These are phyloP conservation scores for Heteractis magnifica DNA, from an alignment of 92 coral and sea anemone species.

Conservation along the genomic window DNA sequence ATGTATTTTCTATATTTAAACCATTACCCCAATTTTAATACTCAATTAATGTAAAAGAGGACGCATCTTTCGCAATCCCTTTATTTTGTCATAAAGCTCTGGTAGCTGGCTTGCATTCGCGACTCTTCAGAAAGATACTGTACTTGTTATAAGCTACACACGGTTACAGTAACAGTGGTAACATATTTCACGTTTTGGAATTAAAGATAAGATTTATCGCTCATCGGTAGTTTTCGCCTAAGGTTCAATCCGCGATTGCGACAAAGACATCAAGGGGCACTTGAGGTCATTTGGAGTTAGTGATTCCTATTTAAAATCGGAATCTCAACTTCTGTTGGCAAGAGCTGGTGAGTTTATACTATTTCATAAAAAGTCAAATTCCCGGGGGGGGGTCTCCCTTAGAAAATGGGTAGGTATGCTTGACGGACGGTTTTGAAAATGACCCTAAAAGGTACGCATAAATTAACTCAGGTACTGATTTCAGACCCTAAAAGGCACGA, in stretches of 20 bases:
- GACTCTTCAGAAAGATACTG: background rate
- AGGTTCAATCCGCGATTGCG: conserved; percentile 31
- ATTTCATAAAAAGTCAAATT: background rate
- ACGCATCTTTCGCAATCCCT: background rate
- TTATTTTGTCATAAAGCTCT: background rate
- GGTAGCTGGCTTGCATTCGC: conserved; percentile 5
- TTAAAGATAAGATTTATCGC: background rate
- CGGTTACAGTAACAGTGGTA: conserved; percentile 6
- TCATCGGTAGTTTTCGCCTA: conserved; percentile 6
- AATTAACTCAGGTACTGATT: too few species aligned
- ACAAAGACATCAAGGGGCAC: conserved; percentile 48
- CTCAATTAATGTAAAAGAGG: too few species aligned
- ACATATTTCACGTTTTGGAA: conserved; percentile 4
- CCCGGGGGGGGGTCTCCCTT: background rate
- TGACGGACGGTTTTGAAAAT: too few species aligned
- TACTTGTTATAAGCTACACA: background rate
- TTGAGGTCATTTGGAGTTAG: conserved; percentile 37
- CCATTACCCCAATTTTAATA: background rate
- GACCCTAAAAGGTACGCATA: too few species aligned
- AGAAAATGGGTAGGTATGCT: too few species aligned
- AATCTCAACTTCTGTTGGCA: conserved; percentile 44
- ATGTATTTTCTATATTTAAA: background rate
- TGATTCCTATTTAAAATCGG: conserved; percentile 29
- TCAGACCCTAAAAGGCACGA: too few species aligned
- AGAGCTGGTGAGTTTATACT: conserved; percentile 42